These are phyloP conservation scores for Pterois miles DNA, from an alignment of 2,797 vertebrate species.

Conservation along the genomic window DNA sequence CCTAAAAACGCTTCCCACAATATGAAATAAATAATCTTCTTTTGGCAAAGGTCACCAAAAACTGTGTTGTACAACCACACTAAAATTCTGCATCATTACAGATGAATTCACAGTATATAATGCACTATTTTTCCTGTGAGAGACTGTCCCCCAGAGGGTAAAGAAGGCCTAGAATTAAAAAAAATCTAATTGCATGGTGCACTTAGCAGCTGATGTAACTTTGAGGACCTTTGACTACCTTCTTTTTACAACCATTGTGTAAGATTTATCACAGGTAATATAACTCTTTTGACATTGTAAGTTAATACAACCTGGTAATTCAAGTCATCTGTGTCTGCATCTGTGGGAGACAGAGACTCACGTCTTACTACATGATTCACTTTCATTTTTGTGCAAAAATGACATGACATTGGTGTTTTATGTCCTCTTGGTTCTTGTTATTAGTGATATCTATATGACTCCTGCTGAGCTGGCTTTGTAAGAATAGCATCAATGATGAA, in stretches of 20 bases:
- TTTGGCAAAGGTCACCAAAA: neutral
- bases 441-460: neutral
- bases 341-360: neutral
- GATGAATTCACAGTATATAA: neutral
- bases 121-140: conserved; percentile 7
- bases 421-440: conserved; percentile 1
- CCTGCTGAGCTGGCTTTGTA: neutral
- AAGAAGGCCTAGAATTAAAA: neutral
- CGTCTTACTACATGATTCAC: neutral
- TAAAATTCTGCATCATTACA: conserved; percentile 12
- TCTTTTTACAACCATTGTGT: neutral
- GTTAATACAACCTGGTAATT: too few species aligned
- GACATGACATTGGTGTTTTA: neutral
- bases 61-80: neutral
- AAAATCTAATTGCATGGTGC: neutral
- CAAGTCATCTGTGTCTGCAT: neutral
- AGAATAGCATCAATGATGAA: neutral
- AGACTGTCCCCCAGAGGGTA: conserved; percentile 55
- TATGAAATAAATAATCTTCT: neutral
- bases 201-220: neutral
- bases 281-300: neutral
- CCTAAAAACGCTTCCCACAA: neutral
- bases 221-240: neutral
- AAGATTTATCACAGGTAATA: neutral
- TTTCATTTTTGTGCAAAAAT: conserved; percentile 6